These are phyloP conservation scores for Eristalis intricaria DNA, from an alignment of 2,888 invertebrate genomes.

Conservation along the genomic window DNA sequence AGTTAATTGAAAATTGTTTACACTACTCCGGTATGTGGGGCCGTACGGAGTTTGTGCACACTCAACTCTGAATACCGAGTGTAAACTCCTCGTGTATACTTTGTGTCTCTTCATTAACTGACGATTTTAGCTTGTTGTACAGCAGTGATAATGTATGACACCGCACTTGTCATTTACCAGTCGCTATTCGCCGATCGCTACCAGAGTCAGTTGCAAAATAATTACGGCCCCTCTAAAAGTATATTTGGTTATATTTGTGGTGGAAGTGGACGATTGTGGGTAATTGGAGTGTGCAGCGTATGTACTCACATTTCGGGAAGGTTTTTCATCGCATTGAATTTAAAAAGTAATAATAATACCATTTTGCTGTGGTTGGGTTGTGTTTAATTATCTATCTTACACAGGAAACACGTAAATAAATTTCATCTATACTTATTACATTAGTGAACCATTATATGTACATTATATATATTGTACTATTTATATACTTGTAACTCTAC, in stretches of 20 bases:
- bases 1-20: conserved; percentile 62
- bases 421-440: neutral
- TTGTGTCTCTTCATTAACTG: conserved; percentile 9
- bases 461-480: no score
- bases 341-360: conserved; percentile 34
- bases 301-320: neutral
- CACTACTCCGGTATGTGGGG: conserved; percentile 34
- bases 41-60: neutral
- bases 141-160: neutral
- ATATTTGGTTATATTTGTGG: conserved; percentile 57
- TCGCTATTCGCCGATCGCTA: neutral
- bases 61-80: neutral
- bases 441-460: no score
- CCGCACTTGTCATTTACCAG: neutral
- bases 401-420: neutral
- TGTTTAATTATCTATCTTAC: conserved; percentile 44
- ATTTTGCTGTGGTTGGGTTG: conserved; percentile 26
- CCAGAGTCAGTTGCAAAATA: conserved; percentile 13
- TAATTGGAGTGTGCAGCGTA: no score
- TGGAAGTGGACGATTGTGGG: conserved; percentile 17
- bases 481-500: no score
- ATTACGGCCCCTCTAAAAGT: conserved; percentile 29
- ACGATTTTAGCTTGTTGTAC: neutral
- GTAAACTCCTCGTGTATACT: neutral
- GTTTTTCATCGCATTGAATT: conserved; percentile 7